Evolutionary conservation across 2,888 invertebrate species (phyloP).

Genomic region (Galeruca laticollis): DNA sequence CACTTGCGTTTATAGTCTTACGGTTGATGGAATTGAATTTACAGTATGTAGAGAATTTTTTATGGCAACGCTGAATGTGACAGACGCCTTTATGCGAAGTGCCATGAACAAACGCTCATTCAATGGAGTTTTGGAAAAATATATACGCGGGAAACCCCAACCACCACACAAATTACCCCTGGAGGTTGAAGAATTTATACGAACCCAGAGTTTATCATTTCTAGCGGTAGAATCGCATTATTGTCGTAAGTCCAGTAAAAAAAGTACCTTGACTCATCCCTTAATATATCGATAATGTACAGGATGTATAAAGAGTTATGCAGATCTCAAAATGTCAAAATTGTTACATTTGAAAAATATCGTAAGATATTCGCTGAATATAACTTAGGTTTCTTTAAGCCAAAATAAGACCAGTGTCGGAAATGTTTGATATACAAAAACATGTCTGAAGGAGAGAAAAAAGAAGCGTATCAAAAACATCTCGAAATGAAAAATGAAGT

Average conservation of each 20-base stretch:
- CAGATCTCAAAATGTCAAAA: no score
- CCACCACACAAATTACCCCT: slow-evolving; percentile 33
- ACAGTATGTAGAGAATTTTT: no score
- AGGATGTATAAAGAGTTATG: no score
- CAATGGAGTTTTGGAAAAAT: slow-evolving; percentile 46
- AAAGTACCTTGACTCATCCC: slow-evolving; percentile 40
- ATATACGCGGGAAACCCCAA: slow-evolving; percentile 44
- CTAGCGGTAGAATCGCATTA: slow-evolving; percentile 53
- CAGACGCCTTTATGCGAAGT: no score
- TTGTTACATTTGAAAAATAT: no score
- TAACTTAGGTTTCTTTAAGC: slow-evolving; percentile 50
- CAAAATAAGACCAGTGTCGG: slow-evolving; percentile 55
- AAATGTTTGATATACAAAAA: slow-evolving; percentile 44
- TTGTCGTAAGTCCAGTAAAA: slow-evolving; percentile 37
- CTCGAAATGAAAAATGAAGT: slow-evolving; percentile 49
- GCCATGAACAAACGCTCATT: no score
- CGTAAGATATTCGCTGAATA: slow-evolving; percentile 43
- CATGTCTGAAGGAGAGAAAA: no score
- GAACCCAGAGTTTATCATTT: no score
- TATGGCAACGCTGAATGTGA: no score
- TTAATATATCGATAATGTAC: no score
- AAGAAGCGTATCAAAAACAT: slow-evolving; percentile 38
- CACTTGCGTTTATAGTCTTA: no score
- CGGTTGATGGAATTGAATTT: no score
- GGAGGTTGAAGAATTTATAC: slow-evolving; percentile 37